Evolutionary conservation across 2,797 vertebrate genomes (phyloP), one percentile per base, ranked within the genome.

Genomic region (Cyprinella venusta): DNA sequence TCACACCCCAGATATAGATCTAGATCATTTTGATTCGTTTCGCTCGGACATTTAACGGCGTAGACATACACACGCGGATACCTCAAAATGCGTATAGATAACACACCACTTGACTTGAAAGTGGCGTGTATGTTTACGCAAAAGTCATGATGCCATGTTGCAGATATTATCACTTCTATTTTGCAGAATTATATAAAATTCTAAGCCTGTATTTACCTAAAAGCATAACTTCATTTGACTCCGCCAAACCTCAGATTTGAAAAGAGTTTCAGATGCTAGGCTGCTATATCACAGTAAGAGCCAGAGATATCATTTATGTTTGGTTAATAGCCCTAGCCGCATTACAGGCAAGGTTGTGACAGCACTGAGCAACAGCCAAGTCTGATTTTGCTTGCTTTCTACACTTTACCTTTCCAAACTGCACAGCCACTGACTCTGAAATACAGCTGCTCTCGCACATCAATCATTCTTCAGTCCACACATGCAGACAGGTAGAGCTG

Each of bases 401-500:
- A 83, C 80, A 75, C 79, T 81, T 82, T 61, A 78, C 59, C 71
- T 80, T 82, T 74, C 45, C 45, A 65, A 77, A 71, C 72, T 69
- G 78, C 83, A 77, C 67, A 85, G 74, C 78, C 56, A 45, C 79
- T 19, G 50, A 54, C 21, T 76, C 68, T 87, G 86, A 89, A 85
- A 85, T 84, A 56, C 69, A 52, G 84, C 72, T 52, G 68, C 65
- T 52, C 45, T 74, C 68, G 10, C 26, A 80, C 81, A 80, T 88
- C 83, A 84, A 89, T 88, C 85, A 84, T 52, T 72, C 68, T 52
- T 48, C 65, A 79, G 81, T 70, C 50, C 86, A 88, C 63, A 52
- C 56, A 84, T 64, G 84, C 79, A 74, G 87, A 84, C 77, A 86
- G 83, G 84, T 86, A 80, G 72, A 86, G 82, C 80, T 79, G 80